These are phyloP conservation scores for Anabacerthia variegaticeps DNA, from an alignment of 2,797 vertebrate genomes.

Conservation along the genomic window DNA sequence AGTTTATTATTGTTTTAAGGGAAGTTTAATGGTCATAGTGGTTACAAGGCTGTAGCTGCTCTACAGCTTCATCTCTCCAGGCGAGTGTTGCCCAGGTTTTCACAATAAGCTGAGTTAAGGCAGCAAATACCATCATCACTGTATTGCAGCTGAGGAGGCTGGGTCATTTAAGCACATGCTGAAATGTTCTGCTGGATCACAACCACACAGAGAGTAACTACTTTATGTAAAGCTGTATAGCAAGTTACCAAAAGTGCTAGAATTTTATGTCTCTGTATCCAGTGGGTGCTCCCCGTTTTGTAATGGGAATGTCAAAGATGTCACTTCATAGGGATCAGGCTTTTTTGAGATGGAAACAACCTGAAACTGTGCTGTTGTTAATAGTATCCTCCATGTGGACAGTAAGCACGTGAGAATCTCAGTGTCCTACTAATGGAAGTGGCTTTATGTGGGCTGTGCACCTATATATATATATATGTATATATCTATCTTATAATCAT, in stretches of 20 bases:
- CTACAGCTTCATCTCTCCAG: not conserved
- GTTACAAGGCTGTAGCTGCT: not conserved
- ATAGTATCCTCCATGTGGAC: not conserved
- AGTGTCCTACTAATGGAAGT: not conserved
- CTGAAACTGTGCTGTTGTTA: not conserved
- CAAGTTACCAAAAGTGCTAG: not conserved
- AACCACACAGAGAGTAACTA: not conserved
- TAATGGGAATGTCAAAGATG: not conserved
- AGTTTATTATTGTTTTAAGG: not conserved
- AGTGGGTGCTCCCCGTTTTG: not conserved
- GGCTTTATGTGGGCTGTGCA: not conserved
- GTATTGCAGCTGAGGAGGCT: not conserved
- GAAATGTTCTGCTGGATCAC: not conserved
- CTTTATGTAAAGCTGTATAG: not conserved
- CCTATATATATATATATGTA: not conserved
- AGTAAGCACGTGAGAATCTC: not conserved
- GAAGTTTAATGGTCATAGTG: not conserved
- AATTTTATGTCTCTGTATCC: not conserved
- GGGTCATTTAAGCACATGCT: not conserved
- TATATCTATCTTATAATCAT: not conserved
- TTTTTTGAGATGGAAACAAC: not conserved
- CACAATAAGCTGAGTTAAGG: not conserved
- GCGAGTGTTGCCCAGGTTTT: not conserved
- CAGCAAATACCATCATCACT: not conserved
- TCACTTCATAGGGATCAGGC: not conserved